phyloP scores from a whole-genome alignment of 2,797 vertebrate species.

The Lerista edwardsae region DNA sequence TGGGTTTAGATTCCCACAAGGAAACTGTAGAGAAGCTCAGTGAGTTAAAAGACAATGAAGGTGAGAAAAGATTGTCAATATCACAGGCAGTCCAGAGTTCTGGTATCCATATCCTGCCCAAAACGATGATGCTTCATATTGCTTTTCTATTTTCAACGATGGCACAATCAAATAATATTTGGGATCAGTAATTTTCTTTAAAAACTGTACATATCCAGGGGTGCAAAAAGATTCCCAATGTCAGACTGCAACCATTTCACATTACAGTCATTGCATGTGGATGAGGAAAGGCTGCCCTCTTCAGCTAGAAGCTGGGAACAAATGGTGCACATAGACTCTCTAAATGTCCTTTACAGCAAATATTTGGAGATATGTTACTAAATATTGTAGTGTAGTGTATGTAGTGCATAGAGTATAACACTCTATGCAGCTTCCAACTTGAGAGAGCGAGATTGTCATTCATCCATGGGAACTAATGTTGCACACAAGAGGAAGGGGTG shows the following conservation, averaged over 20 bases:
- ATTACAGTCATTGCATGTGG: slow-evolving; percentile 58
- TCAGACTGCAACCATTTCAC: slow-evolving; percentile 45
- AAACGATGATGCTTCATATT: slow-evolving; percentile 11
- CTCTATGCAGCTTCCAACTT: neutral
- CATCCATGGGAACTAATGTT: no score
- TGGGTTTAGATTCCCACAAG: slow-evolving; percentile 22
- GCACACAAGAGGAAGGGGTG: slow-evolving; percentile 5
- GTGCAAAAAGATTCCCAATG: neutral
- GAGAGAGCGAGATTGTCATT: no score
- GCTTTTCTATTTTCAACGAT: neutral
- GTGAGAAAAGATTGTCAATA: slow-evolving; percentile 31
- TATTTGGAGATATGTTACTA: slow-evolving; percentile 25
- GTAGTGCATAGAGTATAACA: neutral
- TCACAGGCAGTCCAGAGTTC: slow-evolving; percentile 24
- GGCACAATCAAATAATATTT: neutral
- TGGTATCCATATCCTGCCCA: slow-evolving; percentile 10
- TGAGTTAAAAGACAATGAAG: slow-evolving; percentile 36
- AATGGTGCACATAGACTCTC: slow-evolving; percentile 28
- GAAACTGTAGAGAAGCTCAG: slow-evolving; percentile 40
- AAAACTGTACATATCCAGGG: slow-evolving; percentile 36
- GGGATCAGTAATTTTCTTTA: neutral
- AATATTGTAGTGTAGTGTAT: neutral
- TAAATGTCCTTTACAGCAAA: slow-evolving; percentile 29
- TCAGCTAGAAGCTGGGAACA: slow-evolving; percentile 69
- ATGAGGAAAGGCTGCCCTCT: slow-evolving; percentile 81